Base-by-base conservation (phyloP, 2,797 vertebrate species). In the Pangasius krempfi region DNA sequence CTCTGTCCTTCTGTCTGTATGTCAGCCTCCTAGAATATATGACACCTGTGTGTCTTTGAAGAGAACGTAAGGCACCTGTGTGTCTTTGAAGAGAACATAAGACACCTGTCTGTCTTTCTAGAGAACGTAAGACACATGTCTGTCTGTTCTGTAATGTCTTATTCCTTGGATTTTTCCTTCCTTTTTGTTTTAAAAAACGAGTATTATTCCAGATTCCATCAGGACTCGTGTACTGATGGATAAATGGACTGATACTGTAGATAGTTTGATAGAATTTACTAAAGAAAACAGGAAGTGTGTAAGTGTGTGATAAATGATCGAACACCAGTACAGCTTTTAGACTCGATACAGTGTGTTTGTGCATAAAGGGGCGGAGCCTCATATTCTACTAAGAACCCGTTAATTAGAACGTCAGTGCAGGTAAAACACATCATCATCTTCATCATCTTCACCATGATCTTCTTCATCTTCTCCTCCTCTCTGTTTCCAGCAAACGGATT, bases 401-500 rank as follows among this genome's bases (percentile, higher is more conserved):
- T 14, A 75, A 75, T 47, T 75, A 75, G 25, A 47, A n/a, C 22
- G 3, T 50, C 25, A 44, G 78, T 58, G 16, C 0, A 58, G 33
- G 16, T 56, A 56, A 33, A 81, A 81, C 30, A 27, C 37, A 4
- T 70, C 40, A 22, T 60, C n/a, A 25, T 87, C 82, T 60, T 84
- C 82, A 40, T 68, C 40, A 30, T 82, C 33, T 37, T 40, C 52
- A 44, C 14, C 76, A 44, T 44, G 44, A 44, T 44, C 40, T 44
- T 44, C 83, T 60, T 84, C 82, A 25, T 68, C 40, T 20, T 82
- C 37, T 5, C n/a, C 56, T 30, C 33, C 37, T 25, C 12, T 64
- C 60, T 33, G 30, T 25, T 68, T 91, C 20, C 91, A 99, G 98
- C 97, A 99, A 97, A 98, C 96, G 0, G 97, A 99, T 91, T 99